Evolutionary conservation across 2,888 invertebrate genomes (phyloP).

Genomic region (Sphecodes monilicornis): DNA sequence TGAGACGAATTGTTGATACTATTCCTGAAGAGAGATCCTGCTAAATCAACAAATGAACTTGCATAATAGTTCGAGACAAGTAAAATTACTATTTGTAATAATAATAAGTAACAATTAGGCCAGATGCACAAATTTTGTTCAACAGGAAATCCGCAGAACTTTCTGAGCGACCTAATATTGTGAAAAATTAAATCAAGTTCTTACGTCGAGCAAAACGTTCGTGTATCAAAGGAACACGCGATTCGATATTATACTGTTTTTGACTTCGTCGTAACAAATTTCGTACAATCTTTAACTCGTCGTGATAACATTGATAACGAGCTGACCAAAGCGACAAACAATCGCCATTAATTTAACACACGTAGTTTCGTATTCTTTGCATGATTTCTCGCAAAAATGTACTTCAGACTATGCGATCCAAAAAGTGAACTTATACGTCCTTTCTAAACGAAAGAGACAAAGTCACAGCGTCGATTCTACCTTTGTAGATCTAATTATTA

Average conservation of each 20-base stretch:
- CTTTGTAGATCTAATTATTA: slow-evolving; percentile 25
- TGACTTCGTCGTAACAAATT: slow-evolving; percentile 24
- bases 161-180: not conserved
- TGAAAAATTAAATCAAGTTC: not conserved
- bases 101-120: not conserved
- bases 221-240: slow-evolving; percentile 13
- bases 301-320: slow-evolving; percentile 44
- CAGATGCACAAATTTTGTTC: not conserved
- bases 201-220: slow-evolving; percentile 11
- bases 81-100: too few relatives aligned
- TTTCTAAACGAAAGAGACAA: slow-evolving; percentile 34
- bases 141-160: not conserved
- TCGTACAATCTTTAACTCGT: slow-evolving; percentile 9
- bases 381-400: not conserved
- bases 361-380: not conserved
- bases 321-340: slow-evolving; percentile 32
- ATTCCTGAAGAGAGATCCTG: not conserved
- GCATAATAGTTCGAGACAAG: not conserved
- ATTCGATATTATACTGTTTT: slow-evolving; percentile 13
- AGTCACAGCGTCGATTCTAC: slow-evolving; percentile 31
- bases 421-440: slow-evolving; percentile 36
- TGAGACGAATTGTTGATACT: not conserved
- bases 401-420: not conserved
- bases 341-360: slow-evolving; percentile 18
- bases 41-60: not conserved